Percentiles rank a stretch among this genome's conserved stretches.
These are phyloP conservation scores for Scleropages formosus DNA, from an alignment of 2,797 vertebrate species.

Conservation along the genomic window DNA sequence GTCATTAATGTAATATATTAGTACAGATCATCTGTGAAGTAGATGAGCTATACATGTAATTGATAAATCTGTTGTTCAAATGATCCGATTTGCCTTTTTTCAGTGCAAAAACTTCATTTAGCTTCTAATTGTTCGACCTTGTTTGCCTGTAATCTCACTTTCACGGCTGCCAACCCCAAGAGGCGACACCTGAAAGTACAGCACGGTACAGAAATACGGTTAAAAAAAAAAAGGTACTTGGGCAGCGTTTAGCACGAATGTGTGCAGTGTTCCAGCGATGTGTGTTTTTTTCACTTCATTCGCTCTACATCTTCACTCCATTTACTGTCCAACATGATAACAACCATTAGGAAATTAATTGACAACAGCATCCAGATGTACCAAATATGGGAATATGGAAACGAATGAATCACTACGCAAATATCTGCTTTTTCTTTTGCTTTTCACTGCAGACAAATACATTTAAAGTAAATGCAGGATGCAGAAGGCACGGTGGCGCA, in stretches of 20 bases:
- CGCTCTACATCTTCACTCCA: background rate
- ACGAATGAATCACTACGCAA: background rate
- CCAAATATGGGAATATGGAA: background rate
- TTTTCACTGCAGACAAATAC: background rate
- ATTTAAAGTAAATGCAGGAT: no score
- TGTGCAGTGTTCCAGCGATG: background rate
- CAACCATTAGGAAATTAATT: slow-evolving; percentile 6
- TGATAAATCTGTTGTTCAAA: no score
- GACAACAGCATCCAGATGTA: background rate
- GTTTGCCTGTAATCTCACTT: no score
- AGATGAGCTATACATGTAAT: no score
- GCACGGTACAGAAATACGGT: background rate
- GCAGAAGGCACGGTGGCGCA: no score
- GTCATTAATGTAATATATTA: no score
- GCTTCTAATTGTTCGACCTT: no score
- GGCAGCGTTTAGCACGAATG: no score
- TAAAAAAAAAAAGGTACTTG: background rate
- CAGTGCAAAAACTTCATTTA: no score
- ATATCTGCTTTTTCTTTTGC: background rate
- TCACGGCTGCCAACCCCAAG: no score
- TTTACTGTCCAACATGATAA: background rate
- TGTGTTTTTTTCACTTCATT: background rate
- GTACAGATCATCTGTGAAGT: no score
- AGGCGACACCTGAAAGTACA: background rate
- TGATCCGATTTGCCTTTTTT: no score